Evolutionary conservation across 2,113 vertebrate genomes (phyloP).

Genomic region (Lipophrys pholis): DNA sequence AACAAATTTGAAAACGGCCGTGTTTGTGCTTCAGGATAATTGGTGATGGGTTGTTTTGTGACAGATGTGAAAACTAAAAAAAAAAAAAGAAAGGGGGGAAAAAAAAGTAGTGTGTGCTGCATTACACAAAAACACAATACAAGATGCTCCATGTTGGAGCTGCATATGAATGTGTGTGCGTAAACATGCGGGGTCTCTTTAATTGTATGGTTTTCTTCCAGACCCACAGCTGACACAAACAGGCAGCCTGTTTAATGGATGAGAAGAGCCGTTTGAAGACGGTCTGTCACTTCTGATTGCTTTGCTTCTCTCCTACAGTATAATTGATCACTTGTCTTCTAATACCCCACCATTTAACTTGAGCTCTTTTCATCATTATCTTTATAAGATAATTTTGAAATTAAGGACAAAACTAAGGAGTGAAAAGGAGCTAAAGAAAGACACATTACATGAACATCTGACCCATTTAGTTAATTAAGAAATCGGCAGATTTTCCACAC

Average conservation of each 20-base stretch:
- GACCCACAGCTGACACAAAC: conserved; percentile 81
- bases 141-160: conserved; percentile 70
- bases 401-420: conserved; percentile 31
- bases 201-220: conserved; percentile 83
- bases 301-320: conserved; percentile 72
- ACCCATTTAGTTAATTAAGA: conserved; percentile 17
- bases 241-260: conserved; percentile 84
- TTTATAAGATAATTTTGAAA: conserved; percentile 58
- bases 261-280: conserved; percentile 77
- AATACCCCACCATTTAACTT: conserved; percentile 69
- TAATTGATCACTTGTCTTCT: conserved; percentile 79
- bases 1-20: conserved; percentile 76
- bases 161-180: conserved; percentile 79
- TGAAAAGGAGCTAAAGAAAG: conserved; percentile 15
- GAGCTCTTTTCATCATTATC: conserved; percentile 57
- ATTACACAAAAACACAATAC: conserved; percentile 72
- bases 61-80: conserved; percentile 74
- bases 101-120: conserved; percentile 57
- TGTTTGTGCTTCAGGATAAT: conserved; percentile 81
- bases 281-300: conserved; percentile 82
- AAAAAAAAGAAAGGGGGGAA: conserved; percentile 44
- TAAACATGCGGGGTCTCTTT: conserved; percentile 78
- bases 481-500: background rate
- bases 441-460: conserved; percentile 23
- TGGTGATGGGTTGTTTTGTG: conserved; percentile 83